Percentiles rank a stretch among this genome's conserved stretches.
Conservation (phyloP, 2,888 invertebrate genomes). For the Leptopilina myrica region DNA sequence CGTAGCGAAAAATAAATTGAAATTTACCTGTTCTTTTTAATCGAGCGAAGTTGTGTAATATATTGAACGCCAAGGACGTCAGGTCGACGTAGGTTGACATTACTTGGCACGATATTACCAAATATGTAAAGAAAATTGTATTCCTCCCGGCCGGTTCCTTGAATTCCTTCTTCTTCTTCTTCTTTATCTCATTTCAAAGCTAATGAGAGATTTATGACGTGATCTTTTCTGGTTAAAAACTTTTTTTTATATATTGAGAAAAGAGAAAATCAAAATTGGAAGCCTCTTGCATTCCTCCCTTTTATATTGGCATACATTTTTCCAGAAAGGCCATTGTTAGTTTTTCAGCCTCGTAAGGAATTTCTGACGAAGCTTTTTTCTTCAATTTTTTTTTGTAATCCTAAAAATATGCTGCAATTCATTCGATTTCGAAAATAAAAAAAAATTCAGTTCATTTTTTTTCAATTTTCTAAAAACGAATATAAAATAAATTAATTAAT, state of each 20-base stretch:
- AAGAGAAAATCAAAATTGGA: background rate
- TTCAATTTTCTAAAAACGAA: too few species aligned
- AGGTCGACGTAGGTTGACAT: conserved; percentile 6
- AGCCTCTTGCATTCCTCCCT: background rate
- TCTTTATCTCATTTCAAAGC: background rate
- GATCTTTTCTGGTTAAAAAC: conserved; percentile 11
- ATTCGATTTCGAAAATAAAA: too few species aligned
- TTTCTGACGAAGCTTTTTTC: background rate
- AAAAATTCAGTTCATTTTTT: too few species aligned
- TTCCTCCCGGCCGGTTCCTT: conserved; percentile 11
- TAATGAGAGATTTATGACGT: conserved; percentile 19
- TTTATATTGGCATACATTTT: conserved; percentile 19
- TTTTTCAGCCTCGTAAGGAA: background rate
- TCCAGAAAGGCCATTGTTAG: conserved; percentile 7
- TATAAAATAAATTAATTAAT: too few species aligned
- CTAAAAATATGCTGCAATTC: background rate
- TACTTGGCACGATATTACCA: conserved; percentile 7
- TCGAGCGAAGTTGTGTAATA: conserved; percentile 4
- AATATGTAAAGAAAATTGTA: conserved; percentile 24
- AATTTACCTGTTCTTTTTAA: conserved; percentile 12
- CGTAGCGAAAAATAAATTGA: background rate
- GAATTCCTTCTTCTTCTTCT: background rate
- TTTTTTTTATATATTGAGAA: background rate
- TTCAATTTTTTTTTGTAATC: background rate
- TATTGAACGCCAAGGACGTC: conserved; percentile 3